A percentile compares a stretch with the other conserved stretches of the same genome.
Conservation (phyloP, 1,140 invertebrate genomes). For the Cydia splendana region DNA sequence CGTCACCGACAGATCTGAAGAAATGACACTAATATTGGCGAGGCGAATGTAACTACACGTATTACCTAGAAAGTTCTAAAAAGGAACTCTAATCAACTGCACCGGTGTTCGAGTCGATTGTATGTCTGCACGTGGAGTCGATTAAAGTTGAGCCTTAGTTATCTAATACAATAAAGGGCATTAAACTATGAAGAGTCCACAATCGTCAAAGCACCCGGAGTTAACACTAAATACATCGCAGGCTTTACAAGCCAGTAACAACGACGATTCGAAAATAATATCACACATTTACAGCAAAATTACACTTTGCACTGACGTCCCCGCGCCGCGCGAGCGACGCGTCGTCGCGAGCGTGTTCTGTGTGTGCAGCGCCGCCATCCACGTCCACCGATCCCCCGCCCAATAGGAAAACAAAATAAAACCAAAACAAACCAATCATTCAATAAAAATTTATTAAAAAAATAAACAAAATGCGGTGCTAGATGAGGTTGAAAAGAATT, state of each 20-base stretch:
- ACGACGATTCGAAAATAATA: conserved; percentile 76
- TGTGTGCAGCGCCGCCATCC: conserved; percentile 72
- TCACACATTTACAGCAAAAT: conserved; percentile 75
- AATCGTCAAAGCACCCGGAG: conserved; percentile 79
- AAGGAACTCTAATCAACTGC: conserved; percentile 62
- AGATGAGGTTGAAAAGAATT: conserved; percentile 33
- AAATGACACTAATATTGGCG: conserved; percentile 61
- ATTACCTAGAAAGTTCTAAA: conserved; percentile 73
- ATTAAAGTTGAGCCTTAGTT: conserved; percentile 56
- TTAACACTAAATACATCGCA: conserved; percentile 76
- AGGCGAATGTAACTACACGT: conserved; percentile 60
- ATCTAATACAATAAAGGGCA: conserved; percentile 70
- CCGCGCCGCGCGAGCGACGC: conserved; percentile 51
- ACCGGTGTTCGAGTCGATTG: conserved; percentile 12
- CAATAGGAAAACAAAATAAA: conserved; percentile 59
- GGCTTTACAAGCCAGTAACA: conserved; percentile 75
- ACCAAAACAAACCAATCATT: conserved; percentile 46
- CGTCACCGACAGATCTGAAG: conserved; percentile 45
- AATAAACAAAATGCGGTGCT: conserved; percentile 64
- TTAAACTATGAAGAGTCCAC: conserved; percentile 76
- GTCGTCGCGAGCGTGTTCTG: conserved; percentile 38
- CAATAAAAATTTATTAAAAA: conserved; percentile 63
- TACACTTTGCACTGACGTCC: conserved; percentile 64
- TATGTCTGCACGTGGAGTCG: conserved; percentile 50
- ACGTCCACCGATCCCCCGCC: conserved; percentile 74